Evolutionary conservation across 2,797 vertebrate genomes (phyloP).

Genomic region (Acipenser transmontanus): DNA sequence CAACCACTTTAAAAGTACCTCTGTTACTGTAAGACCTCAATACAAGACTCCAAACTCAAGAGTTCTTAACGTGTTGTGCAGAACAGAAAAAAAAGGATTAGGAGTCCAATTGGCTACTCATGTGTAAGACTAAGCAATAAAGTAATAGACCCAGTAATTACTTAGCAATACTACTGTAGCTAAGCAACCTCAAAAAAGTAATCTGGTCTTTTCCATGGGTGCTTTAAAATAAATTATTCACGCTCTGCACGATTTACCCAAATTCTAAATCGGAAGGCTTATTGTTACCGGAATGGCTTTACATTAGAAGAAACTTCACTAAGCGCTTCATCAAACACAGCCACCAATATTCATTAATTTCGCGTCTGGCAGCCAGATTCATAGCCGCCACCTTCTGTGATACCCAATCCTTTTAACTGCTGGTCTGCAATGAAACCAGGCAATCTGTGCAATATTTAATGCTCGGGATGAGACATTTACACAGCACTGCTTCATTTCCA

Average conservation of each 20-base stretch:
- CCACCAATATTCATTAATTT: neutral
- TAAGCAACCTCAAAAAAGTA: neutral
- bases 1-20: too few species aligned
- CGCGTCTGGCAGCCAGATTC: neutral
- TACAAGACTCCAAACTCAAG: too few species aligned
- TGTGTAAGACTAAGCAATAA: neutral
- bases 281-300: neutral
- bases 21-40: too few species aligned
- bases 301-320: neutral
- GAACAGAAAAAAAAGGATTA: too few species aligned
- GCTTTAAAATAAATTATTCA: neutral
- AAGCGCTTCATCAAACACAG: neutral
- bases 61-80: too few species aligned
- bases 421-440: neutral
- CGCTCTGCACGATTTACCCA: neutral
- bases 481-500: too few species aligned
- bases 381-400: neutral
- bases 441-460: neutral
- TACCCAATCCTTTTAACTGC: neutral
- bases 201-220: neutral
- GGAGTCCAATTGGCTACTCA: too few species aligned
- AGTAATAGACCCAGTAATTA: neutral
- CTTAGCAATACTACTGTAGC: neutral
- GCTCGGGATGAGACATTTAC: neutral
- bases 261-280: neutral